Evolutionary conservation across 2,797 vertebrate genomes (phyloP).

Genomic region (Erithacus rubecula): DNA sequence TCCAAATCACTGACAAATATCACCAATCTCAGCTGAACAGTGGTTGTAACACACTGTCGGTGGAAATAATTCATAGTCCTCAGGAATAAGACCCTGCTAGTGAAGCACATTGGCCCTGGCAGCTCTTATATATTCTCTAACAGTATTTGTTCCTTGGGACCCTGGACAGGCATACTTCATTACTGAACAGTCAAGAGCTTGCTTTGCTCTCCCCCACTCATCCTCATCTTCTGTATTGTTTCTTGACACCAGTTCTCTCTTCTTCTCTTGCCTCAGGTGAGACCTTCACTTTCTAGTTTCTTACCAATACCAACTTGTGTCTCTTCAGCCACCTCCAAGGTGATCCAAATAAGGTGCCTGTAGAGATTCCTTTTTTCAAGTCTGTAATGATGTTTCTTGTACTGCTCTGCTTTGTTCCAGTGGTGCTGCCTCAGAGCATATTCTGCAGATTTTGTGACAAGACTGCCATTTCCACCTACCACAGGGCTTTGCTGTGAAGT

Average conservation of each 20-base stretch:
- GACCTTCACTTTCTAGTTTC: neutral
- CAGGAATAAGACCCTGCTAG: neutral
- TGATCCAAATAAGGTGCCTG: neutral
- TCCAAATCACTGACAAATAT: neutral
- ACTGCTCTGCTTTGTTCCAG: neutral
- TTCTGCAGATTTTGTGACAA: neutral
- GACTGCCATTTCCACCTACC: conserved; percentile 9
- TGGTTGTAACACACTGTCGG: neutral
- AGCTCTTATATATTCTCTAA: neutral
- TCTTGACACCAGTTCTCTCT: neutral
- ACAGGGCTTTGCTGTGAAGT: neutral
- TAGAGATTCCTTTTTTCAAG: neutral
- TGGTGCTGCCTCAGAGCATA: neutral
- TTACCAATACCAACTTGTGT: neutral
- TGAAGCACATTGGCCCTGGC: neutral
- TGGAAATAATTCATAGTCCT: neutral
- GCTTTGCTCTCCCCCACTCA: neutral
- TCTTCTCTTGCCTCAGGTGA: neutral
- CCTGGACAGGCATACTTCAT: rapidly evolving
- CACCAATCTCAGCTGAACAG: neutral
- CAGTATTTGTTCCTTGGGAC: rapidly evolving
- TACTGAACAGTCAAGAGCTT: neutral
- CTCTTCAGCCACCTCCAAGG: neutral
- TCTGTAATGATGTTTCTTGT: neutral
- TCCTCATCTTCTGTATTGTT: neutral